Evolutionary conservation across 2,113 vertebrate species (phyloP).

Genomic region (Excalfactoria chinensis): DNA sequence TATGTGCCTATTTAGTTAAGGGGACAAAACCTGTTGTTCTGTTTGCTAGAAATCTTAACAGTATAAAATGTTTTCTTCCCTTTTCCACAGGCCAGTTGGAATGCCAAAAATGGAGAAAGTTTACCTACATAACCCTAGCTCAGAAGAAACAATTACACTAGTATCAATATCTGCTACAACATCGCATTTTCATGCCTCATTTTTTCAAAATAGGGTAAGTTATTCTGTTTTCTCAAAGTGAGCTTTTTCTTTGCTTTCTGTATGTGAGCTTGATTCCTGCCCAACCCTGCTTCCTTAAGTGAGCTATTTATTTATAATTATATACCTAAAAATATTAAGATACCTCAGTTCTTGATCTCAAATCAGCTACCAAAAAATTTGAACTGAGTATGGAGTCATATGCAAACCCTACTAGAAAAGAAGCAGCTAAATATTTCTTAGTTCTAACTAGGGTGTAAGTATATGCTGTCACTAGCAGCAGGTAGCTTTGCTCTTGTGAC

Average conservation of each 20-base stretch:
- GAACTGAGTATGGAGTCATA: background rate
- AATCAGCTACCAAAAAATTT: background rate
- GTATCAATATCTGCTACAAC: constrained; percentile 99
- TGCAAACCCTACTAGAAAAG: background rate
- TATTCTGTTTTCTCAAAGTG: background rate
- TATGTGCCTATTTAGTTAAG: background rate
- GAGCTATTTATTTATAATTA: background rate
- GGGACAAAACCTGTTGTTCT: background rate
- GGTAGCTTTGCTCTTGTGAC: background rate
- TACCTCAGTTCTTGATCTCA: background rate
- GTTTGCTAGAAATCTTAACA: background rate
- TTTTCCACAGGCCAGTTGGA: constrained; percentile 90
- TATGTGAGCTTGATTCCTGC: background rate
- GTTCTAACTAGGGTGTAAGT: accelerated
- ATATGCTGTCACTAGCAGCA: background rate
- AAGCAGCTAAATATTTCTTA: background rate
- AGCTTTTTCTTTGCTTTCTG: background rate
- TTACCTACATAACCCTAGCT: constrained; percentile 98
- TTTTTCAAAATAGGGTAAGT: constrained; percentile 99
- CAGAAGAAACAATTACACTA: constrained; percentile 98
- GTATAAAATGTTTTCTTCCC: background rate
- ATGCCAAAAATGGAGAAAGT: constrained; percentile 99
- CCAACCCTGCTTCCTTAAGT: background rate
- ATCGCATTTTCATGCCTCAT: constrained; percentile 98
- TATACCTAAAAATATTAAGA: background rate